phyloP scores from a whole-genome alignment of 1,140 invertebrate species.

The Dendrolimus punctatus region DNA sequence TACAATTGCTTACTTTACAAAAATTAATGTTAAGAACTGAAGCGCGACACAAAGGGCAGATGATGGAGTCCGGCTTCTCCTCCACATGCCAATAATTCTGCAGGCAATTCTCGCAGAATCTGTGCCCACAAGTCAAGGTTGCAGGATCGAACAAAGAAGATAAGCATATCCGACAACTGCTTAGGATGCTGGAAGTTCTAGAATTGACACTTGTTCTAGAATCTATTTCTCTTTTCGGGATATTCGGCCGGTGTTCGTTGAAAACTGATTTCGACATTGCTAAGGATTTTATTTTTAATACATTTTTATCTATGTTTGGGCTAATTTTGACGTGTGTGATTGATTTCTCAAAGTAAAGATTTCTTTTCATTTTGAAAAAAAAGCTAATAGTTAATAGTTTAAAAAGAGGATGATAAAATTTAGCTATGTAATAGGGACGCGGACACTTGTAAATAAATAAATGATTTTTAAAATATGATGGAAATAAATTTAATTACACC shows the following conservation, averaged over 20 bases:
- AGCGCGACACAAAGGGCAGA: constrained; percentile 21
- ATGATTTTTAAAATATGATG: no score
- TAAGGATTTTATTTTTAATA: no score
- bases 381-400: no score
- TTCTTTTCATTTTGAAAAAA: no score
- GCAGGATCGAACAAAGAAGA: constrained; percentile 15
- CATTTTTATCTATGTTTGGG: no score
- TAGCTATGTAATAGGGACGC: no score
- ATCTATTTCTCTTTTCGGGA: not conserved
- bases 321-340: no score
- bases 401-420: no score
- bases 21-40: constrained; percentile 16
- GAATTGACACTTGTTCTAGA: constrained; percentile 3
- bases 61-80: constrained; percentile 14
- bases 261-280: no score
- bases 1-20: constrained; percentile 9
- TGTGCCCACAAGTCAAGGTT: constrained; percentile 16
- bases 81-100: constrained; percentile 16
- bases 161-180: constrained; percentile 22
- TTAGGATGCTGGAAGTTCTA: constrained; percentile 9
- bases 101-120: constrained; percentile 20
- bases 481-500: no score
- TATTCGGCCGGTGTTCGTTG: not conserved
- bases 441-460: no score
- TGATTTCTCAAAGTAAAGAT: no score